Conservation (phyloP, 2,888 invertebrate genomes). For the Ichneumoninae sp. region DNA sequence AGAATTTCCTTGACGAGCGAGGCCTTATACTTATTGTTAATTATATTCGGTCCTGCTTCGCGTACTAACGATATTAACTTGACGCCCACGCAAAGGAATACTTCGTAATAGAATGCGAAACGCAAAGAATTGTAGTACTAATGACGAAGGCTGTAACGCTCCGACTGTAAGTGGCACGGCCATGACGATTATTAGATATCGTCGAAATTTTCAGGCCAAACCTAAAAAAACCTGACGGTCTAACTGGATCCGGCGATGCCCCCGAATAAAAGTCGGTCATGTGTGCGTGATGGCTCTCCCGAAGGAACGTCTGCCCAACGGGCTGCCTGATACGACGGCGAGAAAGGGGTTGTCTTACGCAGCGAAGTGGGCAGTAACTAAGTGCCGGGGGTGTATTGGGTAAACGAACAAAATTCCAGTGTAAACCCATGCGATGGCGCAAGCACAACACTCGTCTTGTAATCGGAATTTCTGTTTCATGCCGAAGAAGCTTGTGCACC, state of each 20-base stretch:
- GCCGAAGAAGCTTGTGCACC: conserved; percentile 31
- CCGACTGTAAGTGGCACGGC: not conserved
- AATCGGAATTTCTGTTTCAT: conserved; percentile 42
- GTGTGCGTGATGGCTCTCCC: not conserved
- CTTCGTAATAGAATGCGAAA: not conserved
- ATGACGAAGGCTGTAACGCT: not conserved
- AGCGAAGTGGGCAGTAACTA: conserved; percentile 41
- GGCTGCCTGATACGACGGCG: conserved; percentile 35
- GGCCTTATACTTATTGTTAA: conserved; percentile 34
- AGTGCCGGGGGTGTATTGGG: conserved; percentile 23
- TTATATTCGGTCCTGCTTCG: conserved; percentile 30
- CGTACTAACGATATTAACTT: conserved; percentile 12
- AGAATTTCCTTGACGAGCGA: conserved; percentile 40
- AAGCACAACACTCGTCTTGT: conserved; percentile 49
- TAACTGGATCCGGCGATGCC: not conserved
- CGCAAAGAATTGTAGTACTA: not conserved
- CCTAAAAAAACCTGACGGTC: not conserved
- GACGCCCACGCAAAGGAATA: not conserved
- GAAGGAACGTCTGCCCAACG: not conserved
- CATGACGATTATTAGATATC: no score
- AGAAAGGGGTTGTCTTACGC: conserved; percentile 43
- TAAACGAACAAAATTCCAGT: conserved; percentile 49
- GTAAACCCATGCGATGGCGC: conserved; percentile 37
- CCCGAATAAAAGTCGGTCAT: not conserved
- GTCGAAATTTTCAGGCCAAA: not conserved